Conservation (phyloP, 2,797 vertebrate genomes). For the Oryzias dopingdopingensis region DNA sequence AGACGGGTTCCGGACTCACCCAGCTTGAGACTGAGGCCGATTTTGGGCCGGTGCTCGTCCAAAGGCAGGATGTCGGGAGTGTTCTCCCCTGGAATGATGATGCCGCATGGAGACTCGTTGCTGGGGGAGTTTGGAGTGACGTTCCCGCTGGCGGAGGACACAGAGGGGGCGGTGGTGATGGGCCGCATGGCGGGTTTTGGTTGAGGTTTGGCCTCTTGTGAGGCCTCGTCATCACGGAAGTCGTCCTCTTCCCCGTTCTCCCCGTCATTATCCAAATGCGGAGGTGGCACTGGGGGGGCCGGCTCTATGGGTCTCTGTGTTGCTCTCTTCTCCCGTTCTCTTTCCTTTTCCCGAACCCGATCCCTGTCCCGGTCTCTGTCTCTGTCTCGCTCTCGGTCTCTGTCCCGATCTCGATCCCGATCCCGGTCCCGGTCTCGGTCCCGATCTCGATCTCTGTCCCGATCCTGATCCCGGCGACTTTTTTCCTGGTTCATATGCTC, state of each 20-base stretch:
- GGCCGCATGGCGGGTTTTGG: constrained; percentile 93
- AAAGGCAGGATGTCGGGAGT: constrained; percentile 89
- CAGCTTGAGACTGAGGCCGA: constrained; percentile 95
- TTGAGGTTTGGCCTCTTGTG: constrained; percentile 88
- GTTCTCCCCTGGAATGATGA: constrained; percentile 98
- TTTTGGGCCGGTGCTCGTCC: constrained; percentile 94
- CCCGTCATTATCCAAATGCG: constrained; percentile 80
- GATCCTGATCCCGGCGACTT: constrained; percentile 55
- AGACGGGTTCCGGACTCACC: constrained; percentile 67
- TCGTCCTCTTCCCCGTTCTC: constrained; percentile 73
- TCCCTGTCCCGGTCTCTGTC: constrained; percentile 37
- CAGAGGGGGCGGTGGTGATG: constrained; percentile 93
- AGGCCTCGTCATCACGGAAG: constrained; percentile 84
- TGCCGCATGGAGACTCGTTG: constrained; percentile 95
- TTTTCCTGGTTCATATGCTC: constrained; percentile 90
- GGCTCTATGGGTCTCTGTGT: constrained; percentile 68
- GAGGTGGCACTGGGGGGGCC: constrained; percentile 70
- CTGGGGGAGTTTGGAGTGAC: constrained; percentile 93
- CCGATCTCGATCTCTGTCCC: constrained; percentile 32
- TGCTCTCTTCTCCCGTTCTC: constrained; percentile 77
- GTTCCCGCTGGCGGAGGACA: constrained; percentile 94
- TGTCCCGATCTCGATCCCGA: constrained; percentile 37
- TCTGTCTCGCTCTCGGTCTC: constrained; percentile 4
- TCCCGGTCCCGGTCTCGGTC: constrained; percentile 32
- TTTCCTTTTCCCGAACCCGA: background rate